Conservation (phyloP, 1,140 invertebrate species). For the Schlechtendalia chinensis region DNA sequence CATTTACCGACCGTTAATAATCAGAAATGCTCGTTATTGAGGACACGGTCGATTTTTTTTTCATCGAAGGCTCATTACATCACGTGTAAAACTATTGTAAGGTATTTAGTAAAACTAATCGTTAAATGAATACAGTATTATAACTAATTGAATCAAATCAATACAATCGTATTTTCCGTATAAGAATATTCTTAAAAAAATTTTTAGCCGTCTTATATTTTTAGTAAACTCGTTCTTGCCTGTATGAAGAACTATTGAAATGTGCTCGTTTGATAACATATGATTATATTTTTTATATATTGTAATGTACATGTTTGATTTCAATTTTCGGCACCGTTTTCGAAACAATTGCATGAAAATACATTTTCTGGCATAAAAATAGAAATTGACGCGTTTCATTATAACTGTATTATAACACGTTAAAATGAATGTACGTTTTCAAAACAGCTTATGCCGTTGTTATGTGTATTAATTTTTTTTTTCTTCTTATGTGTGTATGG, state of each 20-base stretch:
- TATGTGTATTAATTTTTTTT: neutral
- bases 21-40: neutral
- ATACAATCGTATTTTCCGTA: constrained; percentile 4
- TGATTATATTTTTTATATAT: neutral
- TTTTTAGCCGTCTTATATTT: too few relatives aligned
- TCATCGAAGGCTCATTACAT: too few relatives aligned
- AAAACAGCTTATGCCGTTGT: constrained; percentile 15
- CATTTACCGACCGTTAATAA: constrained; percentile 1
- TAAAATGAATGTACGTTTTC: constrained; percentile 10
- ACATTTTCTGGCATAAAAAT: neutral
- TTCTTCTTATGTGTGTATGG: neutral
- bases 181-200: constrained; percentile 1
- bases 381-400: neutral
- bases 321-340: neutral
- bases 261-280: neutral
- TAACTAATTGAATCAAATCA: neutral
- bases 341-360: neutral
- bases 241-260: neutral
- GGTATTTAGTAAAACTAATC: neutral
- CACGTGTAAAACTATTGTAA: neutral
- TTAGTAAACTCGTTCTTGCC: too few relatives aligned
- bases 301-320: neutral
- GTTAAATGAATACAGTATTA: neutral
- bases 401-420: neutral
- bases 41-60: neutral